Base-by-base conservation (phyloP, 1,140 invertebrate genomes). In the Zelostemma sp. region DNA sequence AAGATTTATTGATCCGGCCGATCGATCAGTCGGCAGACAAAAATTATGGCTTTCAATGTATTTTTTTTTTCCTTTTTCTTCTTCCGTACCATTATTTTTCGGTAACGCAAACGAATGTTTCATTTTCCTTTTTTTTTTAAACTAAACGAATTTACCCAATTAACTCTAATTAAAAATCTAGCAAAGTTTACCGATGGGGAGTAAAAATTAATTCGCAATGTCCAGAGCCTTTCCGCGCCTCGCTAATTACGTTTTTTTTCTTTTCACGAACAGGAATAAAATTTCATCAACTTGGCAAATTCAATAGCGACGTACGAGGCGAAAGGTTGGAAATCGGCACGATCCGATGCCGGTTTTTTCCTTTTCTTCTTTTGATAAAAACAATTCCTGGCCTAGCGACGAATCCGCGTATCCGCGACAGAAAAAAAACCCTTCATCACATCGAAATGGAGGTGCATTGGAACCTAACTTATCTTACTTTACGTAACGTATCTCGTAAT, bases 381-480 rank as follows among this genome's bases (percentile, higher is more conserved):
- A 38, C 35, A 2, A 38, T 38, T 38, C 9, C 35, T 38, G 9
- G 14, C 14, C 35, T 57, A 40, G 19, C 45, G 53, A 28, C 56
- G 54, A 61, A 60, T 25, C 53, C 43, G 60, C 56, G 67, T 70
- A 64, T 64, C 67, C 67, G 56, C 67, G 61, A 70, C 60, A 64
- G 19, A 64, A 64, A 64, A 69, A 6, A 58, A 64, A 60, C 67
- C 67, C n/a, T n/a, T n/a, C n/a, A n/a, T n/a, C n/a, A n/a, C n/a
- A 59, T 71, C 55, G 53, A 63, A 75, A 55, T 65, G 56, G 62
- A 70, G 61, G 65, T 61, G 68, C 57, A 57, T 75, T 76, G 65
- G 58, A 73, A 74, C 55, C 75, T 75, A 75, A 16, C 63, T 79
- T 78, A 81, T 59, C 71, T 57, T 78, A 73, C 53, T 68, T 84